Evolutionary conservation across 2,888 invertebrate genomes (phyloP).

Genomic region (Torymus tubicola): DNA sequence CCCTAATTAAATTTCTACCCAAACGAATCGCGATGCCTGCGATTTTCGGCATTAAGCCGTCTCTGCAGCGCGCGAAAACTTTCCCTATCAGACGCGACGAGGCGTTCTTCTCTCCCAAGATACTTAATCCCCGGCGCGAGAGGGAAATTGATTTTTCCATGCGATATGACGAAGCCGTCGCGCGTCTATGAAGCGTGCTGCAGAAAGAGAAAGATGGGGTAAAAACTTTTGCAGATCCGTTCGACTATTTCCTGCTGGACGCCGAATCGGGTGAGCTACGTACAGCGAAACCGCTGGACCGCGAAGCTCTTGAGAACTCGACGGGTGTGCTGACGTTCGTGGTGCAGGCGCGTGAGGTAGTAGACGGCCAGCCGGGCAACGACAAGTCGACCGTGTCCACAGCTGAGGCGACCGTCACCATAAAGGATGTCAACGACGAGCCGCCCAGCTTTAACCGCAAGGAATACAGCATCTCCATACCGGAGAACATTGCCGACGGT

Average conservation of each 20-base stretch:
- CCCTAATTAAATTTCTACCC: no score
- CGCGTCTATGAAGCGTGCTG: no score
- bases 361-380: conserved; percentile 84
- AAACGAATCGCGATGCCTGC: no score
- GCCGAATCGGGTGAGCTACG: conserved; percentile 87
- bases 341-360: conserved; percentile 89
- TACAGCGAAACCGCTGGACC: conserved; percentile 90
- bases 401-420: conserved; percentile 88
- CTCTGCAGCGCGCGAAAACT: no score
- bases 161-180: no score
- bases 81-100: no score
- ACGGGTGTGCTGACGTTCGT: conserved; percentile 87
- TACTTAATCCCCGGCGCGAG: no score
- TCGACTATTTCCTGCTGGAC: conserved; percentile 91
- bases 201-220: no score
- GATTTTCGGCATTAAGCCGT: no score
- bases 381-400: conserved; percentile 84
- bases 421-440: conserved; percentile 93
- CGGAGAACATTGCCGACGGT: conserved; percentile 89
- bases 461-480: conserved; percentile 88
- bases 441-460: conserved; percentile 89
- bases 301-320: conserved; percentile 88
- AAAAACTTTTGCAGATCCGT: conserved; percentile 82
- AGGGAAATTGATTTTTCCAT: no score
- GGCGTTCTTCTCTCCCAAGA: no score